Base-by-base conservation (phyloP, 2,113 vertebrate genomes). In the Tyrannus savana region DNA sequence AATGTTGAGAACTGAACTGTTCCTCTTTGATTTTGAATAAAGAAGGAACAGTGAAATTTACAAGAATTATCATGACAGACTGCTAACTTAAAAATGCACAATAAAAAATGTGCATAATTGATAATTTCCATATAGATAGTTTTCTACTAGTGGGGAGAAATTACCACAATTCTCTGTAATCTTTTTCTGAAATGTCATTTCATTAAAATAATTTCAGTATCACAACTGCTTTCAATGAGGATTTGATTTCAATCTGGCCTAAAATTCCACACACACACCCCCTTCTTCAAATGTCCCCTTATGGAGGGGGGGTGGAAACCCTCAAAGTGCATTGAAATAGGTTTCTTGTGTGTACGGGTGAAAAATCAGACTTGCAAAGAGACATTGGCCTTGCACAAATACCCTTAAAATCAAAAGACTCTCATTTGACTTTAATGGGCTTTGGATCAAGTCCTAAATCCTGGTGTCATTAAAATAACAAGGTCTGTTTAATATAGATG, bases 81-180 rank as follows among this genome's bases (percentile, higher is more conserved):
- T 89, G 88, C 41, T 93, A 86, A 87, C 50, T 96, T 97, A 78
- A 93, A 95, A 96, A 85, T 94, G 83, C 89, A 89, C 90, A 94
- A 90, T 90, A 37, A 83, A 89, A 93, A 84, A 5, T 9, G 58
- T 96, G 58, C 63, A 78, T 97, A 97, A 94, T 94, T 94, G 62
- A 44, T 95, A 80, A 92, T 59, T 93, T 94, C 93, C 93, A 74
- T 87, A 91, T 74, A 87, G 87, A 95, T 97, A 67, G 50, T 75
- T 96, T 95, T 95, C 86, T 97, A 80, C 53, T 41, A 42, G 12
- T 97, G 97, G 97, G 96, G 96, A 98, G 96, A 96, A 97, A 96
- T 95, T 67, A 93, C 89, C 87, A 93, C 52, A 95, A 37, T 95
- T 96, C 82, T 69, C 14, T 85, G 42, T 77, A 82, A 67, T 76